Conservation (phyloP, 2,113 vertebrate species). For the Cariama cristata region DNA sequence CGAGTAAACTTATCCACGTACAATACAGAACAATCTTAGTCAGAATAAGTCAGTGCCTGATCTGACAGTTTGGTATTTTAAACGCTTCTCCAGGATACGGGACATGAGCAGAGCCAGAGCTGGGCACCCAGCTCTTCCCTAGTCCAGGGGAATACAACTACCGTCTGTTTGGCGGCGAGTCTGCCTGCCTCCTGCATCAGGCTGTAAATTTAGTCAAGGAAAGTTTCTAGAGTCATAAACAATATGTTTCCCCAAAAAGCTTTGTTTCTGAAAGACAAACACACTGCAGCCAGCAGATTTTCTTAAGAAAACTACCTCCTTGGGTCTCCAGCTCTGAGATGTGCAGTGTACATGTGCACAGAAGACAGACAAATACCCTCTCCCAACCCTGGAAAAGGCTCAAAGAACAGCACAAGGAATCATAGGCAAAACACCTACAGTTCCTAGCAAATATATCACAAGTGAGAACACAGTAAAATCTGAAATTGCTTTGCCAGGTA, state of each 20-base stretch:
- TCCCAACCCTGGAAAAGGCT: not conserved
- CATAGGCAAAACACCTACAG: not conserved
- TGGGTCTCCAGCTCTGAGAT: not conserved
- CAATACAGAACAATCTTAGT: accelerated
- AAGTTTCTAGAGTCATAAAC: not conserved
- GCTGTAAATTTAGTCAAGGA: not conserved
- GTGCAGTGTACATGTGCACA: accelerated
- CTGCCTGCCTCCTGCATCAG: not conserved
- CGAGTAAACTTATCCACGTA: not conserved
- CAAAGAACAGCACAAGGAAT: not conserved
- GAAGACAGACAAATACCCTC: not conserved
- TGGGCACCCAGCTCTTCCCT: not conserved
- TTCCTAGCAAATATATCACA: not conserved
- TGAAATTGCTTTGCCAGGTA: not conserved
- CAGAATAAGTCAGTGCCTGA: not conserved
- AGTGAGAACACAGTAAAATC: not conserved
- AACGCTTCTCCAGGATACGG: not conserved
- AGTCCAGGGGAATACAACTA: not conserved
- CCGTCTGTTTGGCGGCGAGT: not conserved
- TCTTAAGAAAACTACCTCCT: not conserved
- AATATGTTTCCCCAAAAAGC: accelerated
- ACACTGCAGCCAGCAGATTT: not conserved
- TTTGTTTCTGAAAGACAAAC: not conserved
- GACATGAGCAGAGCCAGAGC: not conserved
- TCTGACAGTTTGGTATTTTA: not conserved